A percentile compares a stretch with the other conserved stretches of the same genome.
Evolutionary conservation across 2,888 invertebrate species (phyloP).

Genomic region (Argyra leucocephala): DNA sequence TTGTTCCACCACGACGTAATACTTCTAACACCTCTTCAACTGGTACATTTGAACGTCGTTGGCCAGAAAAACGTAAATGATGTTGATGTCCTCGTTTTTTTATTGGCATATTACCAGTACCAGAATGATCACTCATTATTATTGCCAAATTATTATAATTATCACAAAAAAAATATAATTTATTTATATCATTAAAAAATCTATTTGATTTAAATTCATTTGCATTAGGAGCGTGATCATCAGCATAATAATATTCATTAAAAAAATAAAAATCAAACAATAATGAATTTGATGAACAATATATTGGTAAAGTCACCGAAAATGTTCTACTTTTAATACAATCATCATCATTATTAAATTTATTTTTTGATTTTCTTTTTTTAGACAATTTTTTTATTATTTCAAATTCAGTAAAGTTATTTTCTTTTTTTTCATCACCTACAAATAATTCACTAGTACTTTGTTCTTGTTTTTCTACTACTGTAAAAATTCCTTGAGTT

Average conservation of each 20-base stretch:
- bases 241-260: neutral
- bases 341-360: conserved; percentile 3
- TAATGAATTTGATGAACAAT: conserved; percentile 1
- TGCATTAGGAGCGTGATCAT: neutral
- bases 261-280: conserved; percentile 1
- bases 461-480: neutral
- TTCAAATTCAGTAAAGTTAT: conserved; percentile 3
- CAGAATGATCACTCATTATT: conserved; percentile 30
- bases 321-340: conserved; percentile 1
- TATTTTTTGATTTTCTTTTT: conserved; percentile 6
- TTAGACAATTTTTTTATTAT: conserved; percentile 1
- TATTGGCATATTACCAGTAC: conserved; percentile 22
- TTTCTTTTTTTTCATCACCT: neutral
- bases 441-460: neutral
- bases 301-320: conserved; percentile 6
- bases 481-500: conserved; percentile 5
- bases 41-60: conserved; percentile 49
- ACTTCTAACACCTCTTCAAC: conserved; percentile 43
- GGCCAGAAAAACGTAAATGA: conserved; percentile 59
- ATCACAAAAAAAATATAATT: conserved; percentile 4
- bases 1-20: conserved; percentile 38
- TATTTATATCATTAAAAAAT: neutral
- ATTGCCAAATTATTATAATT: conserved; percentile 16
- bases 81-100: conserved; percentile 63
- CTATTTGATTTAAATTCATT: neutral